phyloP scores from a whole-genome alignment of 1,140 invertebrate genomes.

The Eumaeus atala region DNA sequence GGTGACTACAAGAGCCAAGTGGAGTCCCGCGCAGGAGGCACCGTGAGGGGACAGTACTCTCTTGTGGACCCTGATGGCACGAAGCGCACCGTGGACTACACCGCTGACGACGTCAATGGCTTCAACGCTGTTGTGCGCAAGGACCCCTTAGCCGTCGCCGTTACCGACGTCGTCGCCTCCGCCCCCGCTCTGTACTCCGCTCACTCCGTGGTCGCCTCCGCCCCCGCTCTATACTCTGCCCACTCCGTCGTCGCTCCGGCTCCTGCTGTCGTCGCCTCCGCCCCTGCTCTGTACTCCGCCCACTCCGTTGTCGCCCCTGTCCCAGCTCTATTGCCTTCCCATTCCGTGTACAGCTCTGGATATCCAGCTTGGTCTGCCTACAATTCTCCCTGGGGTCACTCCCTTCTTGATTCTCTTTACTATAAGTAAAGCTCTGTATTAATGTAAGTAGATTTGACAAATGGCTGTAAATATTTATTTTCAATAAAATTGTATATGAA shows the following conservation, averaged over 20 bases:
- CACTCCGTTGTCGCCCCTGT: slow-evolving; percentile 1
- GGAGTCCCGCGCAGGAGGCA: slow-evolving; percentile 65
- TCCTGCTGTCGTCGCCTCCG: neutral
- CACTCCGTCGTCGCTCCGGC: neutral
- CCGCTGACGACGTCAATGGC: slow-evolving; percentile 51
- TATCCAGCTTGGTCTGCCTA: neutral
- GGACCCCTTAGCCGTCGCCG: slow-evolving; percentile 27
- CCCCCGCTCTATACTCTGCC: neutral
- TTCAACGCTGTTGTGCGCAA: slow-evolving; percentile 58
- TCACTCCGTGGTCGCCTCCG: neutral
- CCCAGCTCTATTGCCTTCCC: neutral
- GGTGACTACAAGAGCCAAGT: slow-evolving; percentile 58
- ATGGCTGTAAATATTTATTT: neutral
- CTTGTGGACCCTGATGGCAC: slow-evolving; percentile 56
- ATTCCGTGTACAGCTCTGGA: neutral
- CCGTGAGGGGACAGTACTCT: slow-evolving; percentile 65
- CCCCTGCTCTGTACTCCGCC: neutral
- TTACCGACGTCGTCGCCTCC: slow-evolving; percentile 21
- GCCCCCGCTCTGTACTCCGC: neutral
- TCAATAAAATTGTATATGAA: neutral
- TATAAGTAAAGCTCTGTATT: neutral
- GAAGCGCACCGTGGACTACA: slow-evolving; percentile 54
- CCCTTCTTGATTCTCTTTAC: neutral
- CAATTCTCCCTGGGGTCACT: neutral
- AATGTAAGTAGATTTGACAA: neutral